These are phyloP conservation scores for Trematomus loennbergii DNA, from an alignment of 2,113 vertebrate species.

Conservation along the genomic window DNA sequence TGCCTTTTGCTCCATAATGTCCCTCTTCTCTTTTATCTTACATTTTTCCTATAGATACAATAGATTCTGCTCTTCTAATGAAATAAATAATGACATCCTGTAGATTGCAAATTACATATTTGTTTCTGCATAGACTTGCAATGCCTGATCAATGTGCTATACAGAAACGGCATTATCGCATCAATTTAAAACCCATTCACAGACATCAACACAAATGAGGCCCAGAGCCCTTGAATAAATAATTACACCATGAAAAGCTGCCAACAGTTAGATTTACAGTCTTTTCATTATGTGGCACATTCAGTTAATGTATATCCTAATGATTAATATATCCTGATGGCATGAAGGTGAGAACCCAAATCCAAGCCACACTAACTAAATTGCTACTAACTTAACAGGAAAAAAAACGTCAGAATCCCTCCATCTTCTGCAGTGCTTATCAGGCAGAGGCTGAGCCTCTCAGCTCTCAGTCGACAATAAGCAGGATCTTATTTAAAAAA, in stretches of 20 bases:
- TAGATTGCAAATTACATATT: not conserved
- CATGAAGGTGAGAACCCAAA: not conserved
- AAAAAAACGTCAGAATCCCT: not conserved
- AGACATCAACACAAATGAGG: constrained; percentile 3
- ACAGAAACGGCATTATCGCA: not conserved
- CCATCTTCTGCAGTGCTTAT: not conserved
- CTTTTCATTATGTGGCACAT: not conserved
- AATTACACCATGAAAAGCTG: not conserved
- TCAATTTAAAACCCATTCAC: constrained; percentile 1
- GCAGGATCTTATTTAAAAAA: not conserved
- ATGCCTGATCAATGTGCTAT: not conserved
- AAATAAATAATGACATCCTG: not conserved
- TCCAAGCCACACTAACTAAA: not conserved
- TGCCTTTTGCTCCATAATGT: constrained; percentile 18
- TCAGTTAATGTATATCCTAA: not conserved
- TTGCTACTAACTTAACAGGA: not conserved
- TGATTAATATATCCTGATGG: not conserved
- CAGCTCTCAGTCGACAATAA: not conserved
- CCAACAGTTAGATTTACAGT: not conserved
- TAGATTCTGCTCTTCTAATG: not conserved
- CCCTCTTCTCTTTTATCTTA: constrained; percentile 5
- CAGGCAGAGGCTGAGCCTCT: not conserved
- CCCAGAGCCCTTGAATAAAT: not conserved
- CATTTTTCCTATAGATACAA: not conserved
- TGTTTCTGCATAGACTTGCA: not conserved